Base-by-base conservation (phyloP, 2,797 vertebrate genomes). In the Perodicticus potto region DNA sequence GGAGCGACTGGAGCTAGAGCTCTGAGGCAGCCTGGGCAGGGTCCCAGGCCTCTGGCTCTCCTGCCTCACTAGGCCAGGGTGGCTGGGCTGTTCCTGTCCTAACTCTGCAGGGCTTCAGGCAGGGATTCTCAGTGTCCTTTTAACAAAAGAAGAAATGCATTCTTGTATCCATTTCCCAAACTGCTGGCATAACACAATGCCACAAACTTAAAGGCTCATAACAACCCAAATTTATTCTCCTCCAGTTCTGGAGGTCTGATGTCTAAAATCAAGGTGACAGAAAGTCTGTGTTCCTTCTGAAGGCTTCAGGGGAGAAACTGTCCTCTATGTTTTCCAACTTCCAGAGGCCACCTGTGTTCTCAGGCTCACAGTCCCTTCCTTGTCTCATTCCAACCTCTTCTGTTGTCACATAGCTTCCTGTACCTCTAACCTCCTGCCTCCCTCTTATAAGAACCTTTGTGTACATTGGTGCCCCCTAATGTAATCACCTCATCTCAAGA, bases 1-100 rank as follows among this genome's bases (percentile, higher is more conserved):
- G 1, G 37, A 6, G 27, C 55, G n/a, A n/a, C 45, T 23, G 27
- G 16, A 63, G 34, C 65, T 3, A 10, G 74, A 23, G 25, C 13
- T 16, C n/a, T 2, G 0, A 19, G 14, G 6, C 4, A 7, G 34
- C 40, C 13, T 2, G 17, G 22, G 23, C 5, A 20, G 59, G 22
- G 29, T 22, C 32, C 67, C 20, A 2, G 59, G 74, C 53, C 69
- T 17, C 49, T 53, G 49, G 32, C 37, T 65, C 13, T 70, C 19
- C 65, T 12, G 37, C 45, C 55, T 16, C 5, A 53, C 49, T 53
- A 53, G 1, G 70, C 9, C 14, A n/a, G 49, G 45, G 84, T 49
- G 40, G n/a, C 77, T 17, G 40, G 37, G 37, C 32, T 74, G 16
- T 32, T 12, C 59, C 32, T 4, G 1, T 37, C 8, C 77, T 67